Base-by-base conservation (phyloP, 2,888 invertebrate species). In the Caenorhabditis sp. region DNA sequence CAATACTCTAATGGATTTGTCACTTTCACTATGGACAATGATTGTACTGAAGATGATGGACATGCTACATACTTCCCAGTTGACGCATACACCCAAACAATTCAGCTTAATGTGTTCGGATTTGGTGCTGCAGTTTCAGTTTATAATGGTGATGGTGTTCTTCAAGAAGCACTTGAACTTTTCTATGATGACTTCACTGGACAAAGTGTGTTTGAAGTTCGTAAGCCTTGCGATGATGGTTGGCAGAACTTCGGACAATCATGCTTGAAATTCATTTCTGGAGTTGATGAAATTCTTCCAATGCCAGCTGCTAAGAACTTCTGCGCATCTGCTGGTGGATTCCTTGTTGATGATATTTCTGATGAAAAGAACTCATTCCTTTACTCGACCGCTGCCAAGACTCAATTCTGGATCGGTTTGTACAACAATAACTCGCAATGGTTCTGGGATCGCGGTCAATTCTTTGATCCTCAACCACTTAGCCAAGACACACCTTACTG, bases 1-100 rank as follows among this genome's bases (percentile, higher is more conserved):
- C 77, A 78, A 50, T 81, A 71, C 63, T 70, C 68, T 12, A 72
- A 70, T 27, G 78, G 77, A 49, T 53, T 67, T 25, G 77, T 77
- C 36, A 62, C 65, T 10, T 63, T 66, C 56, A 77, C 75, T 50
- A 21, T n/a, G n/a, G 38, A 56, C 4, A 20, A 50, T 14, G 77
- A 81, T 52, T 81, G 81, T 43, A 66, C 66, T 20, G 58, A 66
- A 10, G 71, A 70, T 27, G 59, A 67, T 52, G 65, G 70, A 31
- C 58, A 70, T 8, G 59, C 68, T 50, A 67, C 70, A 1, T 81
- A 76, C 63, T 75, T 83, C 78, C 81, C 80, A 12, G 65, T 83
- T 21, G 83, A 83, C 57, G 77, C 79, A 1, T 83, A 80, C 74
- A 72, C 80, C 36, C 83, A 83, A 50, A 80, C 80, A 0, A 59